A percentile compares a stretch with the other conserved stretches of the same genome.
These are phyloP conservation scores for Leptinotarsa undecemlineata DNA, from an alignment of 1,140 invertebrate species.

Conservation along the genomic window DNA sequence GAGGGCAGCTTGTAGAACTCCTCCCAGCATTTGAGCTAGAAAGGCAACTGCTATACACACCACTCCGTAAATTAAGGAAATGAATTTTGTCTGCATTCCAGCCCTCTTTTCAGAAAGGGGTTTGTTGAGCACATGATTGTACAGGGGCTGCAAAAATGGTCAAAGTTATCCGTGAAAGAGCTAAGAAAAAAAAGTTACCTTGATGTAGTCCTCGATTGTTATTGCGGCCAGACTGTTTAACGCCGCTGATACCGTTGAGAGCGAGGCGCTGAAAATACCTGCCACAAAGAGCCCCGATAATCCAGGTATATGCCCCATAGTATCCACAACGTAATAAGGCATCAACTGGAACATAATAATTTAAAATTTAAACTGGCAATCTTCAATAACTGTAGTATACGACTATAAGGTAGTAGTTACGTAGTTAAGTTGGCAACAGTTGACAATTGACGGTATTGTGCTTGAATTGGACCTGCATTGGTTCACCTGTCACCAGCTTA, in stretches of 20 bases:
- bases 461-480: no score
- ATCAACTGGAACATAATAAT: conserved; percentile 59
- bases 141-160: conserved; percentile 51
- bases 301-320: conserved; percentile 69
- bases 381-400: neutral
- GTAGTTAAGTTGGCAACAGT: no score
- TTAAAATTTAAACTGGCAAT: neutral
- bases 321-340: conserved; percentile 79
- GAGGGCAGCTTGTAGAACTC: conserved; percentile 72
- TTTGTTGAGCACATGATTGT: conserved; percentile 45
- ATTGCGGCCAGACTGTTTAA: conserved; percentile 85
- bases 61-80: conserved; percentile 70
- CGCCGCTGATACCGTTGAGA: conserved; percentile 84
- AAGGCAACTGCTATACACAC: conserved; percentile 74
- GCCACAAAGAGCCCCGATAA: conserved; percentile 81
- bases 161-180: neutral
- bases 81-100: conserved; percentile 61
- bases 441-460: no score
- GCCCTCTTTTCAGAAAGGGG: conserved; percentile 44
- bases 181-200: conserved; percentile 47
- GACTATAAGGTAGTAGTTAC: neutral
- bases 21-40: conserved; percentile 72
- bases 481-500: no score
- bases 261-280: conserved; percentile 80
- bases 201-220: conserved; percentile 82